phyloP scores from a whole-genome alignment of 2,888 invertebrate species.

The Invenusta paracnida region DNA sequence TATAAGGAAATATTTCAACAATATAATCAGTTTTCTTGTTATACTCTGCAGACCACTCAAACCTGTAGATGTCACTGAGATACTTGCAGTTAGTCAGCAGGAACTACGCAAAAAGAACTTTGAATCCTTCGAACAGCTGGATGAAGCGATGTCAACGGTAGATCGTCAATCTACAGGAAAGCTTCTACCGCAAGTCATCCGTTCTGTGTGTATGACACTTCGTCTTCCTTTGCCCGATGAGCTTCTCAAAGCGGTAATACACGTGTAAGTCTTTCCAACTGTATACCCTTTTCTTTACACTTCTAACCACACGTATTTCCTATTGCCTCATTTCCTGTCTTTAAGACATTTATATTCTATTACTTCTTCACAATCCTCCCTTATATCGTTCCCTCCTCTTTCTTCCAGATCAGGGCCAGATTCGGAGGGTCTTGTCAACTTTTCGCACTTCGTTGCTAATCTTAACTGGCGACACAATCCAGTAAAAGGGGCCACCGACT shows the following conservation, averaged over 20 bases:
- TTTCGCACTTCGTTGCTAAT: neutral
- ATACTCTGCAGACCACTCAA: constrained; percentile 45
- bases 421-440: neutral
- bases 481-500: neutral
- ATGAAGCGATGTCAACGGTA: constrained; percentile 6
- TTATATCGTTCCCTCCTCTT: no score
- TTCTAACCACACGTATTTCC: no score
- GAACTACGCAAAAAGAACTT: constrained; percentile 27
- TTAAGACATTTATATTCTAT: no score
- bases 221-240: constrained; percentile 56
- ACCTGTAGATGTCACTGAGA: neutral
- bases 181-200: constrained; percentile 45
- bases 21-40: neutral
- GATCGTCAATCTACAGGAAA: constrained; percentile 4
- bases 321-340: no score
- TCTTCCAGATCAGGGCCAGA: neutral
- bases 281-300: neutral
- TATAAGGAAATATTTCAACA: no score
- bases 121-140: constrained; percentile 22
- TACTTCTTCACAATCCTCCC: no score
- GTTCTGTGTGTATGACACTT: constrained; percentile 53
- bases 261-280: constrained; percentile 50
- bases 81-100: constrained; percentile 36
- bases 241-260: constrained; percentile 52
- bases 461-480: neutral